Evolutionary conservation across 2,888 invertebrate genomes (phyloP).

Genomic region (Macroteleia sp.): DNA sequence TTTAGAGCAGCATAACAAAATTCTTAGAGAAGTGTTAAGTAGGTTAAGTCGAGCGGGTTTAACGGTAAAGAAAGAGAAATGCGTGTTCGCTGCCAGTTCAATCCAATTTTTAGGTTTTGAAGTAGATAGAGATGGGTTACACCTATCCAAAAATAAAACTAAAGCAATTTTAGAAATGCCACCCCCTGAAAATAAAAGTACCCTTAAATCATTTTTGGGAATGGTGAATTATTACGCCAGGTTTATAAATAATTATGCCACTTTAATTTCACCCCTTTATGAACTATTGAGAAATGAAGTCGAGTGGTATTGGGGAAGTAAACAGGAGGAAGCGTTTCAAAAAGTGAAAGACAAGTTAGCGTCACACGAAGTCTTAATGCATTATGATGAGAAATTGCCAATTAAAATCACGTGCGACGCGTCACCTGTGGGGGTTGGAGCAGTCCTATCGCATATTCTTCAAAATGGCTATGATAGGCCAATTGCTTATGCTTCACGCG

Average conservation of each 20-base stretch:
- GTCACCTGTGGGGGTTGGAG: conserved; percentile 39
- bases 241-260: conserved; percentile 11
- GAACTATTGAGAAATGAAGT: neutral
- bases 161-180: conserved; percentile 37
- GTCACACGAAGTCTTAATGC: conserved; percentile 20
- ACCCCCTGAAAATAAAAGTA: neutral
- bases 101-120: conserved; percentile 72
- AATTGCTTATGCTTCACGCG: conserved; percentile 72
- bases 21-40: conserved; percentile 68
- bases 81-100: conserved; percentile 61
- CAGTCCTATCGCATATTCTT: conserved; percentile 64
- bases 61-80: conserved; percentile 71
- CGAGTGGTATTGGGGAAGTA: conserved; percentile 1
- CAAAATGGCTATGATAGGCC: conserved; percentile 68
- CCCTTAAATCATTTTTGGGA: conserved; percentile 27
- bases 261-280: conserved; percentile 13
- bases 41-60: conserved; percentile 68
- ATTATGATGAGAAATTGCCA: conserved; percentile 48
- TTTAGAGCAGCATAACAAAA: conserved; percentile 67
- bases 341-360: conserved; percentile 11
- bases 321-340: conserved; percentile 3
- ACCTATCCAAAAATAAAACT: conserved; percentile 32
- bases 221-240: conserved; percentile 35
- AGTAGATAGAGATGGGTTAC: conserved; percentile 56
- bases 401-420: conserved; percentile 53